phyloP scores from a whole-genome alignment of 1,140 invertebrate genomes.

The Lordiphosa mommai region DNA sequence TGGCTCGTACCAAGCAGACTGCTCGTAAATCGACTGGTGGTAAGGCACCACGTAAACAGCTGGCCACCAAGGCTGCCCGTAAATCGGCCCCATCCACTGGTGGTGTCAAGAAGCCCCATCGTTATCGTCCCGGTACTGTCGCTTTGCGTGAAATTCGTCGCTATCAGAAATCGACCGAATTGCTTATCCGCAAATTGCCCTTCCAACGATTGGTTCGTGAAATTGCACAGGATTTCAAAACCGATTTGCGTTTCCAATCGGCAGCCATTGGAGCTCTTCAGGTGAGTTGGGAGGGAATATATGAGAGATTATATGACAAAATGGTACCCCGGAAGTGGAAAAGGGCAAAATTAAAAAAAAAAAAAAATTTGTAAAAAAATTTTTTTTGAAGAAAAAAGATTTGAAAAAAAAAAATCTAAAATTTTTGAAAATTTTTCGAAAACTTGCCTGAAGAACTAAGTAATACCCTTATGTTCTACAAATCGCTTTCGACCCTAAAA shows the following conservation, averaged over 20 bases:
- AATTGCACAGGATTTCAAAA: conserved; percentile 91
- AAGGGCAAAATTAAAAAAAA: no score
- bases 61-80: conserved; percentile 91
- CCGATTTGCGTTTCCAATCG: conserved; percentile 89
- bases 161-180: conserved; percentile 92
- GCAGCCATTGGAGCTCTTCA: conserved; percentile 88
- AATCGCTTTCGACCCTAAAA: no score
- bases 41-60: conserved; percentile 92
- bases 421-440: no score
- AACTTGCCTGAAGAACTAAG: no score
- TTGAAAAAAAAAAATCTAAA: no score
- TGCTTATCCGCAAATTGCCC: conserved; percentile 90
- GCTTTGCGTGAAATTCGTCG: conserved; percentile 92
- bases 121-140: conserved; percentile 90
- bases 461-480: no score
- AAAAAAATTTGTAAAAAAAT: no score
- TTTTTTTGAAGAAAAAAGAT: no score
- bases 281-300: no score
- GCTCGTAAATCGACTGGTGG: conserved; percentile 92
- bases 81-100: conserved; percentile 87
- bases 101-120: conserved; percentile 89
- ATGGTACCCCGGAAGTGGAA: no score
- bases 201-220: conserved; percentile 93
- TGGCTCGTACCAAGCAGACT: conserved; percentile 93
- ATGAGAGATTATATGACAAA: no score